Conservation (phyloP, 92 coral and sea anemone genomes). For the Porites lobata region DNA sequence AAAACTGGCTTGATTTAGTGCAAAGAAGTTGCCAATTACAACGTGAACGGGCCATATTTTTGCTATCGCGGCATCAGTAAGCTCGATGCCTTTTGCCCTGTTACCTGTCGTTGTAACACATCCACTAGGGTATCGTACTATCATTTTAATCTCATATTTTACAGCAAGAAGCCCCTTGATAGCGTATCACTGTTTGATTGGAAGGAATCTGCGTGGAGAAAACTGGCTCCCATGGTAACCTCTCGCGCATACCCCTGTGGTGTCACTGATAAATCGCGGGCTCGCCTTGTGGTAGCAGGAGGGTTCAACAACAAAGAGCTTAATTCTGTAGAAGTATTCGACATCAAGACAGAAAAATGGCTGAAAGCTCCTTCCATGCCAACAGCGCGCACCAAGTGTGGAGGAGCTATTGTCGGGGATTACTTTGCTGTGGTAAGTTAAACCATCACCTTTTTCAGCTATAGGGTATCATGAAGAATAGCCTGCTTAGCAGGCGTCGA, state of each 20-base stretch:
- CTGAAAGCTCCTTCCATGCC: slow-evolving; percentile 73
- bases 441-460: not conserved
- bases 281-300: slow-evolving; percentile 80
- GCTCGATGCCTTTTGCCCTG: too few species aligned
- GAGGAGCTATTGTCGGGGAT: slow-evolving; percentile 72
- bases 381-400: slow-evolving; percentile 77
- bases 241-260: slow-evolving; percentile 77
- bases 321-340: slow-evolving; percentile 66
- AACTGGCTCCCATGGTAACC: slow-evolving; percentile 63
- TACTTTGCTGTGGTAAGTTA: slow-evolving; percentile 84
- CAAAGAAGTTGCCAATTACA: too few species aligned
- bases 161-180: slow-evolving; percentile 64
- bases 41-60: too few species aligned
- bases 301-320: slow-evolving; percentile 77
- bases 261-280: slow-evolving; percentile 66
- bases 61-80: too few species aligned
- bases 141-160: not conserved
- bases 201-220: slow-evolving; percentile 71
- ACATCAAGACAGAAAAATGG: slow-evolving; percentile 79
- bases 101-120: too few species aligned
- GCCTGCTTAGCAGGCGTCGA: too few species aligned
- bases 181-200: slow-evolving; percentile 76
- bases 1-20: too few species aligned
- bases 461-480: not conserved
- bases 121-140: too few species aligned